Conservation (phyloP, 64 coral and sea anemone species). For the Catalaphyllia jardinei region DNA sequence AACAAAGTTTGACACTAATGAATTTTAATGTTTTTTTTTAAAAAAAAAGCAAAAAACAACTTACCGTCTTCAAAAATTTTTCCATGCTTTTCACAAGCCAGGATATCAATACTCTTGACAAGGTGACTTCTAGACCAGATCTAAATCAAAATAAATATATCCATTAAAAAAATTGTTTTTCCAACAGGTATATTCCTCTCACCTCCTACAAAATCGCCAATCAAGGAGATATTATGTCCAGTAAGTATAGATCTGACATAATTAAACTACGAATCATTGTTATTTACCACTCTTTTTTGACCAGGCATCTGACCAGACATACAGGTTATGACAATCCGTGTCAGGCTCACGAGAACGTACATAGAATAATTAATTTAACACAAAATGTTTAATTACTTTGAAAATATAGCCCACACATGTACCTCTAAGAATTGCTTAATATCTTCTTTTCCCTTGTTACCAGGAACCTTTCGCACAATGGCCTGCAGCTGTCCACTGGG, state of each 20-base stretch:
- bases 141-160: conserved; percentile 32
- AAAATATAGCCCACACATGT: not conserved
- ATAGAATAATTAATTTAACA: no score
- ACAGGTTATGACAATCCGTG: no score
- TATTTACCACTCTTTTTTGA: no score
- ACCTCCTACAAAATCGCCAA: no score
- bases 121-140: conserved; percentile 74
- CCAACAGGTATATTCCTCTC: not conserved
- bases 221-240: no score
- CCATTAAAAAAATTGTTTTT: not conserved
- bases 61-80: conserved; percentile 77
- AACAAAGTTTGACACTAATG: no score
- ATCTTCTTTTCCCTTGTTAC: conserved; percentile 77
- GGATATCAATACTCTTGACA: conserved; percentile 73
- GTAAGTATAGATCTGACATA: no score
- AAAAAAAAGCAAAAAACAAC: not conserved
- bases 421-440: conserved; percentile 91
- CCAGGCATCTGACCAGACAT: no score
- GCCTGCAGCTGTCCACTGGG: conserved; percentile 70
- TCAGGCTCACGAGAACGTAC: no score
- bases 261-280: no score
- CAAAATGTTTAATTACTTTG: no score
- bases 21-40: no score
- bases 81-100: conserved; percentile 74
- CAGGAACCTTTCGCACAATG: conserved; percentile 75